Base-by-base conservation (phyloP, 2,113 vertebrate species). In the Gymnarchus niloticus region DNA sequence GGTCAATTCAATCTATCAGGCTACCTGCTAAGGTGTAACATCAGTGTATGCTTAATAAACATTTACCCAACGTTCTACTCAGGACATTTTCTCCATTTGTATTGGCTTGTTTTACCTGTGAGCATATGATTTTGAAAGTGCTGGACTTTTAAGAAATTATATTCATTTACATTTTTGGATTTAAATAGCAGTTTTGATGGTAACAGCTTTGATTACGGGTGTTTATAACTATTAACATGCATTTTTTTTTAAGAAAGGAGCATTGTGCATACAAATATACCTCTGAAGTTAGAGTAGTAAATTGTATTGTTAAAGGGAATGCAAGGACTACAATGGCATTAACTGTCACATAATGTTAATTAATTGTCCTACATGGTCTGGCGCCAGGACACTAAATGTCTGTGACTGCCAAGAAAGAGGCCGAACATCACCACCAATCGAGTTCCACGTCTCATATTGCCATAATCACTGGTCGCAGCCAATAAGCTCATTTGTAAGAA, bases 401-500 rank as follows among this genome's bases (percentile, higher is more conserved):
- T 78, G 59, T 54, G 78, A 69, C 87, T 84, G 83, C 85, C 86
- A 84, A 89, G 81, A 88, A 87, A 87, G 81, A 56, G 85, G 82
- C 78, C 57, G 69, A 85, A 85, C 76, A 51, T 88, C 84, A n/a
- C 85, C 83, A 87, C 84, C 90, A 91, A 90, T 91, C 86, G 87
- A 88, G 89, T 89, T 90, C 82, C 83, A 84, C 80, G 86, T 87
- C 86, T 80, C 81, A 87, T 88, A 87, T 87, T 90, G 87, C 89
- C 86, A 86, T 89, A 88, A 90, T 88, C 83, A 80, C 41, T 82
- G 73, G 84, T 90, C 87, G 84, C 87, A 87, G 88, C 59, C 87
- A 88, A 88, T 90, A 90, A 88, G 86, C 88, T 87, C 57, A 91
- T 91, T 91, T 89, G 17, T 85, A 86, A 59, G 80, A 88, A 86